Percentiles rank a stretch among this genome's conserved stretches.
Evolutionary conservation across 2,888 invertebrate genomes (phyloP).

Genomic region (Hydriomena furcata): DNA sequence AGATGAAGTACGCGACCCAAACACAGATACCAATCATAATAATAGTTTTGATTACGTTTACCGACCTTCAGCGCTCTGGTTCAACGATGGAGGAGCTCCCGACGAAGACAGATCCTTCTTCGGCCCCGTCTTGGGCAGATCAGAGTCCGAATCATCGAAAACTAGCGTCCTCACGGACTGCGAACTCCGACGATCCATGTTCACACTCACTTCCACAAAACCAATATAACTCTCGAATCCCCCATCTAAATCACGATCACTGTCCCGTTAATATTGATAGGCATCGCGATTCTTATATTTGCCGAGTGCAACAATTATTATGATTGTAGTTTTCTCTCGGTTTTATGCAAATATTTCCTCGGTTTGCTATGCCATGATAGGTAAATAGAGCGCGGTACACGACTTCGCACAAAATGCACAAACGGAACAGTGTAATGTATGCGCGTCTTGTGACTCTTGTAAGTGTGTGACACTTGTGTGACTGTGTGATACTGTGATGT

Average conservation of each 20-base stretch:
- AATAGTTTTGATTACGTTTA: constrained; percentile 36
- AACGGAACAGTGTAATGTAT: constrained; percentile 42
- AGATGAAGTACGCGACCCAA: constrained; percentile 52
- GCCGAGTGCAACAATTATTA: constrained; percentile 7
- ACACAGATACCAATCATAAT: constrained; percentile 45
- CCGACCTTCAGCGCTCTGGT: constrained; percentile 77
- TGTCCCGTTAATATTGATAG: constrained; percentile 37
- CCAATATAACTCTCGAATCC: constrained; percentile 67
- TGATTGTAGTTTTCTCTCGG: constrained; percentile 23
- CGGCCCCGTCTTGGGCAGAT: constrained; percentile 70
- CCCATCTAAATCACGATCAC: constrained; percentile 62
- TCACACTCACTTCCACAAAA: constrained; percentile 70
- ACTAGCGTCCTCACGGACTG: constrained; percentile 90
- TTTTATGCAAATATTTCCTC: constrained; percentile 47
- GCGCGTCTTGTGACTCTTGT: too few relatives aligned
- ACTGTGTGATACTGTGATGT: too few relatives aligned
- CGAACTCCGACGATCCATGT: constrained; percentile 84
- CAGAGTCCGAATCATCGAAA: constrained; percentile 88
- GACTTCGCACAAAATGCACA: constrained; percentile 45
- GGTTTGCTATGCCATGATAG: constrained; percentile 58
- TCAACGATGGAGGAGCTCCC: constrained; percentile 65
- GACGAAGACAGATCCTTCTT: constrained; percentile 68
- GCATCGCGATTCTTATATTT: constrained; percentile 43
- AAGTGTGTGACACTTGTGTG: too few relatives aligned
- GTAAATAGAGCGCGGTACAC: constrained; percentile 59